phyloP scores from a whole-genome alignment of 64 coral and sea anemone genomes.

The Platygyra sinensis region DNA sequence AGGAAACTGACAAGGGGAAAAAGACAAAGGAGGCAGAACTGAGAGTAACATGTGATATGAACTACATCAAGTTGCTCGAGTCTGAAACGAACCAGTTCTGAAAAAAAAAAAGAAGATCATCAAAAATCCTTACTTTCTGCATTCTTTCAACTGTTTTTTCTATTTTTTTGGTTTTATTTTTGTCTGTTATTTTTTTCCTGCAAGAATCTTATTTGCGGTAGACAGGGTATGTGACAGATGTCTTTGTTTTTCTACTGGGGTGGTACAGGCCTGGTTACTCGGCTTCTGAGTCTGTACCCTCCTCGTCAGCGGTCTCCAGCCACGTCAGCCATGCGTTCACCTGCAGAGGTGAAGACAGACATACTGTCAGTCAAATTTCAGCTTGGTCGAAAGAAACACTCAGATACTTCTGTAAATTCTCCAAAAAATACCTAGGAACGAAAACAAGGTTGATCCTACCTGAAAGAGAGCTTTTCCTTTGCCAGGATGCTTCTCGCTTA shows the following conservation, averaged over 20 bases:
- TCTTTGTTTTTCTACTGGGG: neutral
- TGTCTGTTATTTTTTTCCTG: neutral
- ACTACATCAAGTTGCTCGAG: neutral
- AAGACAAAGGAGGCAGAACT: too few species aligned
- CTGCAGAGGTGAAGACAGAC: neutral
- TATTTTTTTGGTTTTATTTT: neutral
- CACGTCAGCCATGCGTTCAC: conserved; percentile 99
- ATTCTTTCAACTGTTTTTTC: neutral
- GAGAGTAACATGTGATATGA: neutral
- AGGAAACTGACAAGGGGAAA: too few species aligned
- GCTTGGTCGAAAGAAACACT: too few species aligned
- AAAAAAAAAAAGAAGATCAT: conserved; percentile 5
- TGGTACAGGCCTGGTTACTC: conserved; percentile 46
- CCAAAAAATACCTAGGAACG: neutral
- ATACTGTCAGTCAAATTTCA: too few species aligned
- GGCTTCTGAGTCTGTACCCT: conserved; percentile 97
- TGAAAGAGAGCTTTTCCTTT: conserved; percentile 97
- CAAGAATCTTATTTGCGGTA: neutral
- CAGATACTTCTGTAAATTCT: too few species aligned
- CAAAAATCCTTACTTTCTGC: neutral
- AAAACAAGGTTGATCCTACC: conserved; percentile 27
- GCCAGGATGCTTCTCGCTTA: conserved; percentile 92
- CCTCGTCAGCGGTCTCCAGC: conserved; percentile 97
- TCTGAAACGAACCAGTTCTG: neutral
- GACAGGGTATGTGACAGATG: neutral